Conservation (phyloP, 2,797 vertebrate genomes). For the Momotus momota region DNA sequence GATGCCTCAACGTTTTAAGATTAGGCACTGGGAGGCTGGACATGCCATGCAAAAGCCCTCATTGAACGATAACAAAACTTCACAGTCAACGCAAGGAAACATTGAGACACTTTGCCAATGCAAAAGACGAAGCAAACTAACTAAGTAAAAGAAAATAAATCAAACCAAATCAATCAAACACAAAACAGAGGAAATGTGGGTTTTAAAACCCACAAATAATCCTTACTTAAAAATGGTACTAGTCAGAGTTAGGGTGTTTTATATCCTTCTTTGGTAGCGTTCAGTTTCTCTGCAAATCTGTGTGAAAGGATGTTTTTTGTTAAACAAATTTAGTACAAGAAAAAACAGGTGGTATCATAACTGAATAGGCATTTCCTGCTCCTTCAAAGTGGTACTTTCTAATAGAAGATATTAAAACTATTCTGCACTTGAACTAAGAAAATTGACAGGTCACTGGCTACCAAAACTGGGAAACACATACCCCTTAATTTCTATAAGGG, state of each 20-base stretch:
- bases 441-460: not conserved
- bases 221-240: not conserved
- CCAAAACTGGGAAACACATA: not conserved
- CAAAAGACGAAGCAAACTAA: not conserved
- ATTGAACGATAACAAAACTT: not conserved
- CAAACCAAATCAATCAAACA: not conserved
- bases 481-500: not conserved
- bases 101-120: not conserved
- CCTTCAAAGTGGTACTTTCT: not conserved
- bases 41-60: not conserved
- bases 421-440: not conserved
- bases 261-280: not conserved
- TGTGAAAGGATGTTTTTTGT: not conserved
- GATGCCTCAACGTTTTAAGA: not conserved
- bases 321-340: not conserved
- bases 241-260: not conserved
- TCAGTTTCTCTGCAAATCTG: not conserved
- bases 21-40: not conserved
- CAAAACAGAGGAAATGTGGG: not conserved
- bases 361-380: not conserved
- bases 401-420: not conserved
- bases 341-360: not conserved
- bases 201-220: not conserved
- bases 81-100: rapidly evolving
- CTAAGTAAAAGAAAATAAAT: not conserved